Conservation (phyloP, 2,797 vertebrate genomes). For the Bucorvus abyssinicus region DNA sequence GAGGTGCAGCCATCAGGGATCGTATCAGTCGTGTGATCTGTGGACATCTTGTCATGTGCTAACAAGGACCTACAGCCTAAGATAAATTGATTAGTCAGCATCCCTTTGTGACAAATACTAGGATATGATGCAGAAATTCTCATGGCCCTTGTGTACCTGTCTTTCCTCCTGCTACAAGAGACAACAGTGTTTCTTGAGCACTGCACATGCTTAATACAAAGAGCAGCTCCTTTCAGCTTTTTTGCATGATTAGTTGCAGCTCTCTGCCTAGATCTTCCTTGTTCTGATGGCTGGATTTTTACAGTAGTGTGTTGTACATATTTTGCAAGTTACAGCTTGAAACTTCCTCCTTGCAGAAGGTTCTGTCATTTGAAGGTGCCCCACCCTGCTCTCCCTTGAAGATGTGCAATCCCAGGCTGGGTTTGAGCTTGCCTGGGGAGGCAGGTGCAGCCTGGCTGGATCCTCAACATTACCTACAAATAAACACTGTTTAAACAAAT, state of each 20-base stretch:
- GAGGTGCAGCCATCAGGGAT: neutral
- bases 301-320: conserved; percentile 4
- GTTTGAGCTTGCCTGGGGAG: conserved; percentile 1
- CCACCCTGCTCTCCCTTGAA: conserved; percentile 54
- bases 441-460: conserved; percentile 41
- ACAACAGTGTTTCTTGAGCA: neutral
- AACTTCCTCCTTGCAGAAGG: conserved; percentile 33
- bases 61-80: neutral
- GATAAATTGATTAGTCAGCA: conserved; percentile 36
- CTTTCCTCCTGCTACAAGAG: neutral
- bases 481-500: conserved; percentile 59
- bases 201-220: neutral
- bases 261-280: conserved; percentile 2
- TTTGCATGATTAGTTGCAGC: conserved; percentile 20
- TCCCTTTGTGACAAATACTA: conserved; percentile 13
- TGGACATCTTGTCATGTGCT: neutral
- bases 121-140: conserved; percentile 13
- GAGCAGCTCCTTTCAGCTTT: conserved; percentile 10
- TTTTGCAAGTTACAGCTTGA: conserved; percentile 74
- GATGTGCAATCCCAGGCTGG: conserved; percentile 47
- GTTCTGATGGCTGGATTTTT: conserved; percentile 52
- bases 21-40: neutral
- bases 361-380: conserved; percentile 55
- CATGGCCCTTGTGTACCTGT: neutral
- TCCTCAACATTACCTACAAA: conserved; percentile 26